phyloP scores from a whole-genome alignment of 2,797 vertebrate genomes.

The Sebastes cheni region DNA sequence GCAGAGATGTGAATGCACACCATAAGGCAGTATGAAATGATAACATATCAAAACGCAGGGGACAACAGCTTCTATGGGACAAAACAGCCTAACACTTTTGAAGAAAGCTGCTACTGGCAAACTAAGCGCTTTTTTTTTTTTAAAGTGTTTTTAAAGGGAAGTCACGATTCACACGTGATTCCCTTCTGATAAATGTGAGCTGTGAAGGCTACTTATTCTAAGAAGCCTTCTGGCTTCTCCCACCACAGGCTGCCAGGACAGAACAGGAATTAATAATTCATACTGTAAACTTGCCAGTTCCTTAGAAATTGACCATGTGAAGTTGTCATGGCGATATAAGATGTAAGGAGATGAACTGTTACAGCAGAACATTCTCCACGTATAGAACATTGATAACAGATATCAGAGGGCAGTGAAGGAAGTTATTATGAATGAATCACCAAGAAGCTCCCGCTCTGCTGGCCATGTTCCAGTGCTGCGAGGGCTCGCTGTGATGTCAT shows the following conservation, averaged over 20 bases:
- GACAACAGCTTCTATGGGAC: neutral
- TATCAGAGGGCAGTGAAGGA: neutral
- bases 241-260: slow-evolving; percentile 8
- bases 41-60: neutral
- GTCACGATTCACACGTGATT: neutral
- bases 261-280: slow-evolving; percentile 2
- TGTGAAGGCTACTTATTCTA: neutral
- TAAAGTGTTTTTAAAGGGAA: neutral
- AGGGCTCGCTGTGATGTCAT: slow-evolving; percentile 46
- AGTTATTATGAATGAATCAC: slow-evolving; percentile 51
- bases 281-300: slow-evolving; percentile 13
- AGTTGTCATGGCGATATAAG: slow-evolving; percentile 5
- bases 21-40: neutral
- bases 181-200: neutral
- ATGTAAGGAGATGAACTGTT: neutral
- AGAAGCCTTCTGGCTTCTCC: slow-evolving; percentile 26
- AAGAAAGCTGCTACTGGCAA: neutral
- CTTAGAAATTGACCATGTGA: neutral
- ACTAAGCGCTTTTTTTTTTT: neutral
- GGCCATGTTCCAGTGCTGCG: neutral
- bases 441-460: slow-evolving; percentile 42
- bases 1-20: neutral
- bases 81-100: neutral
- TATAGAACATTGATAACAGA: neutral
- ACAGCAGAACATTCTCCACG: neutral